phyloP scores from a whole-genome alignment of 1,140 invertebrate species.

The Scaptomyza graminum region DNA sequence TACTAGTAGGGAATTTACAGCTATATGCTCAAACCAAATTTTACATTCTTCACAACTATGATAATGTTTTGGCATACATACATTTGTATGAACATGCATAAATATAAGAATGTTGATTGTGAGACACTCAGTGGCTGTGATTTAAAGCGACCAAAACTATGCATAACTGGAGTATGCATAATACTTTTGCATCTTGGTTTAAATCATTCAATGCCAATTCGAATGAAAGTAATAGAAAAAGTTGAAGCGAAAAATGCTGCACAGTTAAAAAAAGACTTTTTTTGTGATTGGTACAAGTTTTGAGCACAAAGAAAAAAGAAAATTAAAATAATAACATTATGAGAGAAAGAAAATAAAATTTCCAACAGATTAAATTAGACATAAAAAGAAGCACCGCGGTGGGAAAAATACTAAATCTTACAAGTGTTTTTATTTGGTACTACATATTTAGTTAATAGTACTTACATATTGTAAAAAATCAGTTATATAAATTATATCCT shows the following conservation, averaged over 20 bases:
- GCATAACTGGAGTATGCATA: constrained; percentile 3
- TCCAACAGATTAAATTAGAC: too few species aligned
- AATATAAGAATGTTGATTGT: background rate
- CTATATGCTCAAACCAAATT: background rate
- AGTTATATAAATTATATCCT: too few species aligned
- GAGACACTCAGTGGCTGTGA: background rate
- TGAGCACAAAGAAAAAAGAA: too few species aligned
- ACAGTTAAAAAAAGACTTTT: background rate
- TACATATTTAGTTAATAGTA: too few species aligned
- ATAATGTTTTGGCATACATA: background rate
- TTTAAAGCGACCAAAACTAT: constrained; percentile 18
- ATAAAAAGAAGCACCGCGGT: too few species aligned
- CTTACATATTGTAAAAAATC: too few species aligned
- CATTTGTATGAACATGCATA: background rate
- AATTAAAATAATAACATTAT: too few species aligned
- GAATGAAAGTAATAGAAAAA: constrained; percentile 54
- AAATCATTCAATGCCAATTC: constrained; percentile 50
- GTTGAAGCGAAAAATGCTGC: constrained; percentile 24
- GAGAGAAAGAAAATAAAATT: too few species aligned
- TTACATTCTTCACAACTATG: constrained; percentile 2
- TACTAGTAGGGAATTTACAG: background rate
- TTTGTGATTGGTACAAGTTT: too few species aligned
- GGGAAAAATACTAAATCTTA: too few species aligned
- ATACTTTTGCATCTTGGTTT: constrained; percentile 30
- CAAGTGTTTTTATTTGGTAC: too few species aligned